Evolutionary conservation across 2,888 invertebrate species (phyloP).

Genomic region (Theodoxus fluviatilis): DNA sequence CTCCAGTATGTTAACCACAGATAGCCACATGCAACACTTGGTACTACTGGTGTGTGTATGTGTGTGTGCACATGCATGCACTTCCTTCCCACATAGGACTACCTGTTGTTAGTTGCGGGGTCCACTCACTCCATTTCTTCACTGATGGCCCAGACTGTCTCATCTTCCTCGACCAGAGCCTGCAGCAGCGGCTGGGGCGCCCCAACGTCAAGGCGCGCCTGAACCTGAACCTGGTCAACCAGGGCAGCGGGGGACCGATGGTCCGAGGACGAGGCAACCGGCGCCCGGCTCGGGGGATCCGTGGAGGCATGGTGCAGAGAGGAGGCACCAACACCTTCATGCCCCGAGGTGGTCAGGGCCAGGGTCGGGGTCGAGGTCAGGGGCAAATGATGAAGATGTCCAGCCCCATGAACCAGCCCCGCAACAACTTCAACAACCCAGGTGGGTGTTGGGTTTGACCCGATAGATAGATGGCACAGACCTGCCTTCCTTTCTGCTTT

Average conservation of each 20-base stretch:
- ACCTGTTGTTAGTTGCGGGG: neutral
- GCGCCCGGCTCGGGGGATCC: slow-evolving; percentile 2
- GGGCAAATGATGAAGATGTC: slow-evolving; percentile 20
- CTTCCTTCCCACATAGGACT: too few relatives aligned
- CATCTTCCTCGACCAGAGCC: slow-evolving; percentile 33
- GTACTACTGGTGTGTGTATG: too few relatives aligned
- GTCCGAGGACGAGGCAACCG: slow-evolving; percentile 31
- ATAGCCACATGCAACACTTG: too few relatives aligned
- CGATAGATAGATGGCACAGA: too few relatives aligned
- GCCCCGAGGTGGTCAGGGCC: slow-evolving; percentile 30
- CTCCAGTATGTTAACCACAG: too few relatives aligned
- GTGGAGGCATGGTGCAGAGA: slow-evolving; percentile 14
- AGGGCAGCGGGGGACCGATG: slow-evolving; percentile 38
- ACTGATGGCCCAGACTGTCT: too few relatives aligned
- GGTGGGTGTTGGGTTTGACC: too few relatives aligned
- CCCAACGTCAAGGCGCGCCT: slow-evolving; percentile 53
- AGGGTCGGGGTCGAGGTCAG: slow-evolving; percentile 32
- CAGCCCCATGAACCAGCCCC: too few relatives aligned
- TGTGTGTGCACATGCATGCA: neutral
- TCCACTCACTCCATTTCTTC: too few relatives aligned
- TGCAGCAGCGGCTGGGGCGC: slow-evolving; percentile 41
- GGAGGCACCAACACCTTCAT: slow-evolving; percentile 35
- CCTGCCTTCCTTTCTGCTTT: too few relatives aligned
- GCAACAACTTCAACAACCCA: too few relatives aligned
- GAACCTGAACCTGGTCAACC: slow-evolving; percentile 43